Evolutionary conservation across 2,888 invertebrate genomes (phyloP).

Genomic region (Clunio marinus): DNA sequence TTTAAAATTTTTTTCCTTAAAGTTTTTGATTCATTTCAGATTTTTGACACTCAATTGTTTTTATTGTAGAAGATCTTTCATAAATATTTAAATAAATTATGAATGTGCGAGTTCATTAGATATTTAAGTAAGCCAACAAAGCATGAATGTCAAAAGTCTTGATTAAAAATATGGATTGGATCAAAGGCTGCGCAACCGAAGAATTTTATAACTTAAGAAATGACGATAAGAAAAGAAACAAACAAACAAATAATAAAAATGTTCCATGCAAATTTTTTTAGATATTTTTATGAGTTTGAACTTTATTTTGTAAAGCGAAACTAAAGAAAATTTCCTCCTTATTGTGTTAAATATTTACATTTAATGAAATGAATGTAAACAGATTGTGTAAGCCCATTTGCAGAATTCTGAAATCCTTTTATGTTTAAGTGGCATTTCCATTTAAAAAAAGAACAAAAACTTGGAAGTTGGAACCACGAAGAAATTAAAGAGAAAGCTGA

Average conservation of each 20-base stretch:
- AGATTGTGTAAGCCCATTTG: too few relatives aligned
- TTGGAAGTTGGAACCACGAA: neutral
- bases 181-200: neutral
- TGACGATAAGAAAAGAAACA: neutral
- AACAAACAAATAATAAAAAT: constrained; percentile 9
- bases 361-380: too few relatives aligned
- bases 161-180: too few relatives aligned
- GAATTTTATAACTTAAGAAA: neutral
- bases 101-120: too few relatives aligned
- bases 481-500: neutral
- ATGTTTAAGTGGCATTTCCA: neutral
- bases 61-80: too few relatives aligned
- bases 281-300: neutral
- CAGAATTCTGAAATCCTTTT: neutral
- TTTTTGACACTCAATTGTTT: too few relatives aligned
- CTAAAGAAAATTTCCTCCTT: too few relatives aligned
- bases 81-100: too few relatives aligned
- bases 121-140: too few relatives aligned
- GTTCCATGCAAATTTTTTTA: constrained; percentile 21
- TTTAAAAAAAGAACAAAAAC: neutral
- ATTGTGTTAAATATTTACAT: too few relatives aligned
- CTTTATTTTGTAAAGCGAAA: neutral
- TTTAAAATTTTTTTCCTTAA: neutral
- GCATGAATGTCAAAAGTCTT: too few relatives aligned
- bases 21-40: too few relatives aligned